Conservation (phyloP, 2,797 vertebrate species). For the Peromyscus eremicus region DNA sequence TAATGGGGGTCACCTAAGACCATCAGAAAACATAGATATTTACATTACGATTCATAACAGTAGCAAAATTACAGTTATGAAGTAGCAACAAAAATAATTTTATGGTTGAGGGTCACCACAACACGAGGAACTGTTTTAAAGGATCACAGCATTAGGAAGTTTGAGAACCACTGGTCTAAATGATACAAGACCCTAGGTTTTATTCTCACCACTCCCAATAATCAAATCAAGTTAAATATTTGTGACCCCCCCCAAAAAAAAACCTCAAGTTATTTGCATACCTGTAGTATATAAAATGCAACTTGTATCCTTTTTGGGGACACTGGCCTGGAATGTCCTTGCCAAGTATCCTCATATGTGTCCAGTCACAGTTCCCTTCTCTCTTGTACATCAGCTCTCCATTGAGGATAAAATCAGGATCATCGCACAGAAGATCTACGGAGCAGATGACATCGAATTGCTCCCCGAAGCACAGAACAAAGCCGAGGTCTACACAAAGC, state of each 20-base stretch:
- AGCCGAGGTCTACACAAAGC: constrained; percentile 95
- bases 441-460: constrained; percentile 96
- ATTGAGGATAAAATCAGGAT: constrained; percentile 95
- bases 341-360: not conserved
- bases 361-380: not conserved
- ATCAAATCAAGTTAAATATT: constrained; percentile 4
- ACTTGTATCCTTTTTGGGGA: not conserved
- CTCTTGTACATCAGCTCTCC: constrained; percentile 89
- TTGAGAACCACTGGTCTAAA: not conserved
- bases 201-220: not conserved
- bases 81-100: not conserved
- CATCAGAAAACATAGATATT: not conserved
- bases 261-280: not conserved
- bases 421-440: constrained; percentile 97
- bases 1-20: not conserved
- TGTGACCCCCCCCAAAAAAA: not conserved
- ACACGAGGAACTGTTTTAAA: not conserved
- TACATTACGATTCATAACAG: not conserved
- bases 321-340: not conserved
- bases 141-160: not conserved
- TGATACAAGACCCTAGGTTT: not conserved
- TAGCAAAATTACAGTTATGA: not conserved
- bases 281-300: not conserved
- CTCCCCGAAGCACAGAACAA: constrained; percentile 96
- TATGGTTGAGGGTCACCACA: not conserved